Conservation (phyloP, 2,797 vertebrate genomes). For the Crypturellus tataupa region DNA sequence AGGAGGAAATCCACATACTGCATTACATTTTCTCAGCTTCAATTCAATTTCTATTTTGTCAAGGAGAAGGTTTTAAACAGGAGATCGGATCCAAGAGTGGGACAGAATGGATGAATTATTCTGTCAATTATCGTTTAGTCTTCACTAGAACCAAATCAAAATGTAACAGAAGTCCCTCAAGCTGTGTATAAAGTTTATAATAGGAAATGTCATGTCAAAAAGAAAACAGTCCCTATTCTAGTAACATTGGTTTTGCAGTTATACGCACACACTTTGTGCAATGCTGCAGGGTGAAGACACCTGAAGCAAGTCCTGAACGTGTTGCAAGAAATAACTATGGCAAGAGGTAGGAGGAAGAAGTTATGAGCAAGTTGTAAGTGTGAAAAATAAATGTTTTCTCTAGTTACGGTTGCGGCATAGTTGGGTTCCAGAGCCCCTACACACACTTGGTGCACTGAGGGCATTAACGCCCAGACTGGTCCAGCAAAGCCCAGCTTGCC, state of each 20-base stretch:
- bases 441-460: neutral
- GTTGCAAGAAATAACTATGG: neutral
- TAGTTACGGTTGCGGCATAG: neutral
- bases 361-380: neutral
- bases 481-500: neutral
- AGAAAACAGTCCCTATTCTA: neutral
- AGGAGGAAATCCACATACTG: neutral
- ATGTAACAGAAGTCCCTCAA: neutral
- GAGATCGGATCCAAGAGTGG: neutral
- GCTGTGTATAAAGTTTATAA: neutral
- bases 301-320: neutral
- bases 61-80: neutral
- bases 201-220: neutral
- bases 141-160: conserved; percentile 7
- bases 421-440: neutral
- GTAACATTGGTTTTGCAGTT: neutral
- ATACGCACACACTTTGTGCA: neutral
- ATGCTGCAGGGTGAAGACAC: rapidly evolving
- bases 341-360: neutral
- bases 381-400: neutral
- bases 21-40: neutral
- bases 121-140: neutral
- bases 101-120: conserved; percentile 8
- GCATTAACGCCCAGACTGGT: neutral
- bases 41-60: neutral